Conservation (phyloP, 2,113 vertebrate genomes). For the Seriola dumerili region DNA sequence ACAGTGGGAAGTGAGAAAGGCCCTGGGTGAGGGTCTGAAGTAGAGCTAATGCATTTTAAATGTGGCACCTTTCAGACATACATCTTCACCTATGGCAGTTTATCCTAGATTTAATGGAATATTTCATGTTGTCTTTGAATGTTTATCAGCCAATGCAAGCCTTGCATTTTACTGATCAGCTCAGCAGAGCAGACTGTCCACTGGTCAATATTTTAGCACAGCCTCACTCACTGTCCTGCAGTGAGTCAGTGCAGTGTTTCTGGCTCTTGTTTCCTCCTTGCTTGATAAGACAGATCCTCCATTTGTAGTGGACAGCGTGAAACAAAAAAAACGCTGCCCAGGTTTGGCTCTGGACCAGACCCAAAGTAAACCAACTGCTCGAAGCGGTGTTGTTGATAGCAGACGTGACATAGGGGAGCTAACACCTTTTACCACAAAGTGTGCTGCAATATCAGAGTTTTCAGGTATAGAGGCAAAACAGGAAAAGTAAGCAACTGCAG, state of each 20-base stretch:
- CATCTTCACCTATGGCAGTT: too few relatives aligned
- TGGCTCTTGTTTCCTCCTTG: constrained; percentile 4
- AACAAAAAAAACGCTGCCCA: background rate
- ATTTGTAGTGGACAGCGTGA: background rate
- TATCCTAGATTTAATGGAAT: background rate
- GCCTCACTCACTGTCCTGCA: background rate
- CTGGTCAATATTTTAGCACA: constrained; percentile 8
- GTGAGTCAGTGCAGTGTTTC: background rate
- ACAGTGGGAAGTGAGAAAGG: background rate
- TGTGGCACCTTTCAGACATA: background rate
- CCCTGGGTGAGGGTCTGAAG: background rate
- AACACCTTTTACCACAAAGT: background rate
- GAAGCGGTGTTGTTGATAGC: background rate
- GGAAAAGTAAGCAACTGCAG: background rate
- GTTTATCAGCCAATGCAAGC: background rate
- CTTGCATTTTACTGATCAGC: background rate
- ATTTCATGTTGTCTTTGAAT: background rate
- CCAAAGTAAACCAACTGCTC: background rate
- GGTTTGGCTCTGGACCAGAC: background rate
- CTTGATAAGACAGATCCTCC: background rate
- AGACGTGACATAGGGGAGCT: background rate
- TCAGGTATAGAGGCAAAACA: background rate
- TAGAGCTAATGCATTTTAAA: background rate
- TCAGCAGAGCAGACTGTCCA: background rate
- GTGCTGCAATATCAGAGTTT: background rate